Percentiles rank a stretch among this genome's conserved stretches.
These are phyloP conservation scores for Adelognathus sp. DNA, from an alignment of 2,888 invertebrate species.

Conservation along the genomic window DNA sequence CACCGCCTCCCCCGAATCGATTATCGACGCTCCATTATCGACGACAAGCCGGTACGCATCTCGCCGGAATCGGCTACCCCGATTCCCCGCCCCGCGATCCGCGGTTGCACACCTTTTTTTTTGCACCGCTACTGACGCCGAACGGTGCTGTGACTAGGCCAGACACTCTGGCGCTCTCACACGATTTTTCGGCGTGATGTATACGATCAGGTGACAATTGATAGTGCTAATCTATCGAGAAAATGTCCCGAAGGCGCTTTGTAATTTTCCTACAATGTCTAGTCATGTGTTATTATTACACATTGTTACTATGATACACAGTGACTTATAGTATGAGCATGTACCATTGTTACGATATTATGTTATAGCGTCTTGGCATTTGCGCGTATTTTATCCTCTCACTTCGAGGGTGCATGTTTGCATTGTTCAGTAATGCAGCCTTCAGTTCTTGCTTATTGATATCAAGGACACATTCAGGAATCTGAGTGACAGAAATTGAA, in stretches of 20 bases:
- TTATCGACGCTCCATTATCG: conserved; percentile 56
- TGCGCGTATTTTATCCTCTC: conserved; percentile 25
- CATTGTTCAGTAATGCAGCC: no score
- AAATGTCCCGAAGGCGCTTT: neutral
- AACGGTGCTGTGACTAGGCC: neutral
- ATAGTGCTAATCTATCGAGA: neutral
- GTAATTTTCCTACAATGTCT: neutral
- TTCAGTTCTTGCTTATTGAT: no score
- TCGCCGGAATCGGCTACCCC: conserved; percentile 24
- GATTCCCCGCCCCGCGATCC: conserved; percentile 4
- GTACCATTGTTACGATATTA: conserved; percentile 38
- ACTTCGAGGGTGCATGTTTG: no score
- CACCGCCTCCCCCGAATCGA: conserved; percentile 52
- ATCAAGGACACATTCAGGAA: no score
- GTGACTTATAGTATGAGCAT: neutral
- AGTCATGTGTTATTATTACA: neutral
- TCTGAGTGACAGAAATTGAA: no score
- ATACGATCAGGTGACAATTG: neutral
- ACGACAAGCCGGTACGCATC: conserved; percentile 33
- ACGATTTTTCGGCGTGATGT: conserved; percentile 5
- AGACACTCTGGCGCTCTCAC: neutral
- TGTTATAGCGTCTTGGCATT: conserved; percentile 47
- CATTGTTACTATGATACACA: neutral
- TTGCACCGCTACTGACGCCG: conserved; percentile 7
- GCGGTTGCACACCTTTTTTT: conserved; percentile 34